These are phyloP conservation scores for Epistrophe grossulariae DNA, from an alignment of 2,888 invertebrate genomes.

Conservation along the genomic window DNA sequence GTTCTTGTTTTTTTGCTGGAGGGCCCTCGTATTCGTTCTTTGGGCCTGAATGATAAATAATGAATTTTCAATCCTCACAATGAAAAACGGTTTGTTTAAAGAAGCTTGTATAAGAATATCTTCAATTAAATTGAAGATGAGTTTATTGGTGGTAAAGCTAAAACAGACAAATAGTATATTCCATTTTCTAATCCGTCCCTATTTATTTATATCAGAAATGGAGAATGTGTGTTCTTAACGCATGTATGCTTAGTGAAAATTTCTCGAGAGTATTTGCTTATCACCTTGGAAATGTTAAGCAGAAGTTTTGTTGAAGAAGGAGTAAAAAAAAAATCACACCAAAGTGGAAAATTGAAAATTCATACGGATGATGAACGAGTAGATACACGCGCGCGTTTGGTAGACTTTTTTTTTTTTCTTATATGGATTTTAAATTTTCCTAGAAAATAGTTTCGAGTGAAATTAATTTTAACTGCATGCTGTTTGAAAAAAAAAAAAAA, in stretches of 20 bases:
- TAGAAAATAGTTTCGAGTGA: background rate
- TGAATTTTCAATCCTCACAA: too few species aligned
- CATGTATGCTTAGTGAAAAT: constrained; percentile 49
- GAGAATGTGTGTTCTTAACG: constrained; percentile 33
- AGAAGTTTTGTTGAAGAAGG: background rate
- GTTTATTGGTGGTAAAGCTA: background rate
- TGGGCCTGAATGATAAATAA: too few species aligned
- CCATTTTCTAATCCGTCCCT: background rate
- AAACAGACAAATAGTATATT: background rate
- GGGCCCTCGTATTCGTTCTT: too few species aligned
- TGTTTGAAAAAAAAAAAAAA: too few species aligned
- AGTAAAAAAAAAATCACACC: background rate
- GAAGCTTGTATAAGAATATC: too few species aligned
- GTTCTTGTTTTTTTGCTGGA: too few species aligned
- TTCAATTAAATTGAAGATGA: too few species aligned
- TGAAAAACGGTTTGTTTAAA: too few species aligned
- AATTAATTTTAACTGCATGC: background rate
- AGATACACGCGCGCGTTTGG: background rate
- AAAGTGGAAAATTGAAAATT: constrained; percentile 33
- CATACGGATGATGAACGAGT: constrained; percentile 21
- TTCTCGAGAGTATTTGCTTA: constrained; percentile 40
- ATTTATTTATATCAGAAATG: background rate
- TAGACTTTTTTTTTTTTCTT: background rate
- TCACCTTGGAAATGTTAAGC: constrained; percentile 31
- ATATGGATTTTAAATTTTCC: background rate